Evolutionary conservation across 2,113 vertebrate species (phyloP).

Genomic region (Rynchops niger): DNA sequence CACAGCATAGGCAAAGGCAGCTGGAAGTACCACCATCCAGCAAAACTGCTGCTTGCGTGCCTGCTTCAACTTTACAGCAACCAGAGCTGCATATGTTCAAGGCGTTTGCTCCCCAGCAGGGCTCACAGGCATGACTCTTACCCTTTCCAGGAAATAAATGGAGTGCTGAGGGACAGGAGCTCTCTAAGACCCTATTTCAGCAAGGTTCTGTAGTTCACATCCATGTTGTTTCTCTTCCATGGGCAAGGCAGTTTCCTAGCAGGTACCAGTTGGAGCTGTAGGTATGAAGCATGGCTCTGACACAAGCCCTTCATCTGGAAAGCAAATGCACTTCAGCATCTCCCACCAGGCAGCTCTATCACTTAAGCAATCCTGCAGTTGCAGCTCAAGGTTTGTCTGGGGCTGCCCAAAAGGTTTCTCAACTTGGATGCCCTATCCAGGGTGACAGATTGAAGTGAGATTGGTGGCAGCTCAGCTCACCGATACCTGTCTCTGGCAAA

Average conservation of each 20-base stretch:
- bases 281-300: neutral
- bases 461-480: neutral
- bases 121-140: neutral
- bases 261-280: neutral
- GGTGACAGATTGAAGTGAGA: neutral
- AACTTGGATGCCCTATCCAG: neutral
- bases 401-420: neutral
- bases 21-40: constrained; percentile 68
- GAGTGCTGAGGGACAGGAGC: constrained; percentile 2
- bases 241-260: neutral
- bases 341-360: neutral
- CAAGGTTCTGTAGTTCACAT: neutral
- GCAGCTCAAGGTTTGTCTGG: neutral
- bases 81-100: constrained; percentile 52
- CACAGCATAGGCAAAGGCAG: constrained; percentile 50
- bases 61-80: constrained; percentile 34
- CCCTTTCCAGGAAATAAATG: constrained; percentile 61
- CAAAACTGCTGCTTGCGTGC: constrained; percentile 21
- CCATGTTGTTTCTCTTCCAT: neutral
- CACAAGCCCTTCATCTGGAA: neutral
- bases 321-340: neutral
- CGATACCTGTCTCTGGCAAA: neutral
- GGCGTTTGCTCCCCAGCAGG: constrained; percentile 46
- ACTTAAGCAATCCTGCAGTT: neutral
- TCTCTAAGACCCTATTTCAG: neutral